phyloP scores from a whole-genome alignment of 2,797 vertebrate species.

The Sebastes flavidus region DNA sequence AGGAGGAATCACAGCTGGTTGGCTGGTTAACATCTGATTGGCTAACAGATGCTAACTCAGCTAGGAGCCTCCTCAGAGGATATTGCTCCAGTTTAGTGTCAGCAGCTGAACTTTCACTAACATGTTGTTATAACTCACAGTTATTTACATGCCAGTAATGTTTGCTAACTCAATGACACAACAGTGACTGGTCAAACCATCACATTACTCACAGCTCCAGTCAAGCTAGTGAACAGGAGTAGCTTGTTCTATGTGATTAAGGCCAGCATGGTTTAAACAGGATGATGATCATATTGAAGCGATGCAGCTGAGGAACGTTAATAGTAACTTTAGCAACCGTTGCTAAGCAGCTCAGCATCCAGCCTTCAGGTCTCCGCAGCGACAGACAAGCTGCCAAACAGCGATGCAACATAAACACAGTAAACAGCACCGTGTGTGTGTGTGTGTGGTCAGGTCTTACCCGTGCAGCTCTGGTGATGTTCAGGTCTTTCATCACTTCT shows the following conservation, averaged over 20 bases:
- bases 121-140: not conserved
- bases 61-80: not conserved
- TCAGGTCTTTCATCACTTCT: slow-evolving; percentile 97
- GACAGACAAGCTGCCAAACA: slow-evolving; percentile 61
- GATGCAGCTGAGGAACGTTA: slow-evolving; percentile 26
- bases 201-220: slow-evolving; percentile 40
- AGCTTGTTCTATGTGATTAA: not conserved
- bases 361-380: slow-evolving; percentile 57
- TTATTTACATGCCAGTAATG: not conserved
- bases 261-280: not conserved
- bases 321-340: slow-evolving; percentile 39
- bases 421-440: slow-evolving; percentile 19
- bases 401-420: slow-evolving; percentile 41
- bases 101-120: not conserved
- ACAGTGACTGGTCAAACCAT: slow-evolving; percentile 15
- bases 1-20: slow-evolving; percentile 13
- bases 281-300: no score
- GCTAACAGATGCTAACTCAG: not conserved
- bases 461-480: slow-evolving; percentile 95
- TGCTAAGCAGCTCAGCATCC: slow-evolving; percentile 32
- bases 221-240: slow-evolving; percentile 6
- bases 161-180: slow-evolving; percentile 32
- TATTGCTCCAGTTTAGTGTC: not conserved
- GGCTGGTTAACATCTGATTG: slow-evolving; percentile 19
- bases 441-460: slow-evolving; percentile 77